phyloP scores from a whole-genome alignment of 2,797 vertebrate species.

The Diglossa cyanea region DNA sequence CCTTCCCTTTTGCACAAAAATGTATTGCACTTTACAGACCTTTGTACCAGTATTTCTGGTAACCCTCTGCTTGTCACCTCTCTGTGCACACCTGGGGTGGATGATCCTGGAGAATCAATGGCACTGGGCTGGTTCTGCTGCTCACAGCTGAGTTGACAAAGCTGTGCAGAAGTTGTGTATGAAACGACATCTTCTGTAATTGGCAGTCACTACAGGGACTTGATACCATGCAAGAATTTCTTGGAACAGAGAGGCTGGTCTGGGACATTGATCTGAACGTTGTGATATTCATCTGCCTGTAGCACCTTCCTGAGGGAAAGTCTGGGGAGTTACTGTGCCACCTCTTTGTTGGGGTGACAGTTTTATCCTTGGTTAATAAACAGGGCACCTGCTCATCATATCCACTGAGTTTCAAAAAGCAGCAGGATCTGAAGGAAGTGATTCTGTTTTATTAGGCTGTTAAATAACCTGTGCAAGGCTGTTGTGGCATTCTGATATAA shows the following conservation, averaged over 20 bases:
- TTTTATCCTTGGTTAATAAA: neutral
- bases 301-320: neutral
- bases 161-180: neutral
- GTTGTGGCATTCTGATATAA: neutral
- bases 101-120: neutral
- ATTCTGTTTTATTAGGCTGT: neutral
- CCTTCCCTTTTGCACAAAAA: neutral
- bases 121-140: neutral
- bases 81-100: neutral
- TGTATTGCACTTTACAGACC: neutral
- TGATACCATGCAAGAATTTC: neutral
- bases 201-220: neutral
- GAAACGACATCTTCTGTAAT: neutral
- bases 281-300: neutral
- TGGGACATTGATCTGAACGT: neutral
- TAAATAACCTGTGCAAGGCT: neutral
- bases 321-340: neutral
- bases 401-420: neutral
- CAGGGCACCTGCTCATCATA: neutral
- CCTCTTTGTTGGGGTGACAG: neutral
- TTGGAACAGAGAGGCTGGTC: neutral
- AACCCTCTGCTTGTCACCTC: neutral
- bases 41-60: neutral
- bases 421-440: neutral
- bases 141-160: neutral